These are phyloP conservation scores for Pica pica DNA, from an alignment of 2,113 vertebrate species.

Conservation along the genomic window DNA sequence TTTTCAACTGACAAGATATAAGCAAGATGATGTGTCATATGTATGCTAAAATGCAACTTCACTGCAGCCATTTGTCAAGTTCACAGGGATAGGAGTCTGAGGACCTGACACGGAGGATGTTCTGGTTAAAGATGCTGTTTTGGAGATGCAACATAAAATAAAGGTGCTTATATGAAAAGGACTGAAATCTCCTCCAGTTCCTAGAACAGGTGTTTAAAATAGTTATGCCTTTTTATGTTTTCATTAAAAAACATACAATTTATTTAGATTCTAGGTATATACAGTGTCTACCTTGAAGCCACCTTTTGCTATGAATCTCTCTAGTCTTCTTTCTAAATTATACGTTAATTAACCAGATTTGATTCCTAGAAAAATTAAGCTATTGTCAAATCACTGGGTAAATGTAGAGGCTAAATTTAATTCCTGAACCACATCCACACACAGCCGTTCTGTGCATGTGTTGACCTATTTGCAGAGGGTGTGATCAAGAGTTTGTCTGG, in stretches of 20 bases:
- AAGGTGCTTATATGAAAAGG: not conserved
- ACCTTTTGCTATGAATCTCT: not conserved
- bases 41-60: not conserved
- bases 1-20: not conserved
- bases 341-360: not conserved
- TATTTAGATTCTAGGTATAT: not conserved
- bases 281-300: not conserved
- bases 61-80: not conserved
- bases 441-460: not conserved
- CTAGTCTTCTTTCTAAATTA: not conserved
- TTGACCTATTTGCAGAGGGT: slow-evolving; percentile 40
- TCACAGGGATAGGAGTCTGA: not conserved
- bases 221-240: not conserved
- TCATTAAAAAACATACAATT: not conserved
- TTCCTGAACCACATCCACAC: slow-evolving; percentile 16
- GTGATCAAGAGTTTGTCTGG: slow-evolving; percentile 7
- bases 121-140: not conserved
- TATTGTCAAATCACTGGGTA: not conserved
- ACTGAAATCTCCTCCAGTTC: not conserved
- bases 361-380: slow-evolving; percentile 12
- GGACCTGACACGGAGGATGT: not conserved
- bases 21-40: not conserved
- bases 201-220: slow-evolving; percentile 19
- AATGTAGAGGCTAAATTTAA: slow-evolving; percentile 27
- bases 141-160: not conserved